Evolutionary conservation across 1,140 invertebrate genomes (phyloP), one percentile per base, ranked within the genome.

Genomic region (Drosophila funebris): DNA sequence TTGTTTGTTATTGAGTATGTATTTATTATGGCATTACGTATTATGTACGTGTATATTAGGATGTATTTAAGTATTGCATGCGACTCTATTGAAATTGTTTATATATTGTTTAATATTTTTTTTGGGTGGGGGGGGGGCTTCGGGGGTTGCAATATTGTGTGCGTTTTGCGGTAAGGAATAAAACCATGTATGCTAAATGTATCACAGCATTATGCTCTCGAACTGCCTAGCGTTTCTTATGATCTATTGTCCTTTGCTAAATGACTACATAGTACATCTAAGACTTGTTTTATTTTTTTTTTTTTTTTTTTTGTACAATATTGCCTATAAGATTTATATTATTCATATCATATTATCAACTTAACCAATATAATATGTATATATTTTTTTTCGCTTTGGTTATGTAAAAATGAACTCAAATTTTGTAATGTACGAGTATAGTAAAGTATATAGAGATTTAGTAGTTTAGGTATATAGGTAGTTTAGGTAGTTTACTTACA

Each of bases 181-280:
- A 67, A 68, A 70, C 78, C 69, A 71, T 87, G 74, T 87, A 88
- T 82, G 83, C 83, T 88, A 88, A 88, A 88, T 88, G 75, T 88
- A 88, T 88, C 83, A 88, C 83, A 88, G 83, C 83, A 83, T 76
- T 88, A 88, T 88, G 83, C 83, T 88, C 83, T 88, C 73, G 83
- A 88, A 88, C 78, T 88, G 72, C 78, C 78, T 88, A 85, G 66
- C 76, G 60, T 79, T 62, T 73, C 84, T 89, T 88, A 83, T 56
- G 50, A 83, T 72, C 83, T 88, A 88, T 79, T 78, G 64, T 87
- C 82, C 75, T 78, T 46, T 48, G 62, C 78, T 82, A 82, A 81
- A 60, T 75, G 68, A 44, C 73, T 85, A 85, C 61, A 43, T 61
- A 48, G 31, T 66, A 57, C 44, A 57, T 57, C 73, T 66, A 68